These are phyloP conservation scores for Gari tellinella DNA, from an alignment of 2,888 invertebrate species.

Conservation along the genomic window DNA sequence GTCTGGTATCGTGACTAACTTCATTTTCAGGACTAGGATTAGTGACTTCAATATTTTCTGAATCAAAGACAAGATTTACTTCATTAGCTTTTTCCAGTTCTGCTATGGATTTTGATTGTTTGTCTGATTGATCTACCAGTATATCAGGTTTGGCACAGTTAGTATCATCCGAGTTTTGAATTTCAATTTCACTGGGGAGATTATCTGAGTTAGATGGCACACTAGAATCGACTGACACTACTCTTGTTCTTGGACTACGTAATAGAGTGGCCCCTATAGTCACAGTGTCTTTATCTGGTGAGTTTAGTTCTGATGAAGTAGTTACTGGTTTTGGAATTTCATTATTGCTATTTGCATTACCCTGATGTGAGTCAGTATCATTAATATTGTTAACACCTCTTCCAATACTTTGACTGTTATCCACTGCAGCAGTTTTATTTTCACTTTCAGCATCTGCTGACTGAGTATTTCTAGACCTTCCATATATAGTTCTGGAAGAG, in stretches of 20 bases:
- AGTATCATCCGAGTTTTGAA: neutral
- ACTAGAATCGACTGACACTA: constrained; percentile 19
- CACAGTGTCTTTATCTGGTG: constrained; percentile 10
- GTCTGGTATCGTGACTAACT: neutral
- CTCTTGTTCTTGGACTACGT: constrained; percentile 55
- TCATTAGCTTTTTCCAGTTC: constrained; percentile 52
- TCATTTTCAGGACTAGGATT: constrained; percentile 1
- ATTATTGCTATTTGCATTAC: neutral
- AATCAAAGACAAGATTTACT: constrained; percentile 58
- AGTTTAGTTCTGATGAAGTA: too few species aligned
- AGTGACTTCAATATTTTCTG: constrained; percentile 45
- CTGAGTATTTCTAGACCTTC: neutral
- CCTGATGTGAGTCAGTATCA: neutral
- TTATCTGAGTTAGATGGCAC: constrained; percentile 42
- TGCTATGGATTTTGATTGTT: constrained; percentile 40
- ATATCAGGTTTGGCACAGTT: neutral
- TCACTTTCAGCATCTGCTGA: neutral
- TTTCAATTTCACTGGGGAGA: neutral
- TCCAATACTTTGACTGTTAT: constrained; percentile 1
- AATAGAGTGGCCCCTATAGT: constrained; percentile 47
- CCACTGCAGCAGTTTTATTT: neutral
- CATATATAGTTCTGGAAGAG: constrained; percentile 24
- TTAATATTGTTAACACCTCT: constrained; percentile 2
- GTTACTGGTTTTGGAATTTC: neutral
- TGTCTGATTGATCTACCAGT: constrained; percentile 15